Conservation (phyloP, 2,113 vertebrate species). For the Cardinalis cardinalis region DNA sequence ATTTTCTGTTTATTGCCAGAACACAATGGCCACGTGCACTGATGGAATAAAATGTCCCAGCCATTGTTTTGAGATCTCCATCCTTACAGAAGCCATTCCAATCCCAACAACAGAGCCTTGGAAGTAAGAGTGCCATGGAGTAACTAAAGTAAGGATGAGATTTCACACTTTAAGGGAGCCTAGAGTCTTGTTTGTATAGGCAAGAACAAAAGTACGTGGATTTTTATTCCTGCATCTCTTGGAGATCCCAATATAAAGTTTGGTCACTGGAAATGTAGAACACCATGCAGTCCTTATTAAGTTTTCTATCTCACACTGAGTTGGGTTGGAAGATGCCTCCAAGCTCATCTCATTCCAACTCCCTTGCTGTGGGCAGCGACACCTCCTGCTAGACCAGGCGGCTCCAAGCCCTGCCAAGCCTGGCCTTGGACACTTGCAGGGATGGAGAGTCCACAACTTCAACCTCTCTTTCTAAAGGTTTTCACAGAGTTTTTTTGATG, state of each 20-base stretch:
- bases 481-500: neutral
- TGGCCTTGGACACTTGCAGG: neutral
- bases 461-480: neutral
- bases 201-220: fast-evolving
- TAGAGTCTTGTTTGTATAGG: neutral
- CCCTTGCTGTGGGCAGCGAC: neutral
- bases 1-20: neutral
- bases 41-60: neutral
- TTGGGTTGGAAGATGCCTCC: neutral
- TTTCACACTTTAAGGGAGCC: neutral
- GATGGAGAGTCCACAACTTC: neutral
- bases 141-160: neutral
- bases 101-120: neutral
- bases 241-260: neutral
- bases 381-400: neutral
- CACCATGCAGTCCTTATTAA: neutral
- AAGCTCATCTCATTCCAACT: neutral
- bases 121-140: neutral
- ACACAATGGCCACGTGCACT: fast-evolving
- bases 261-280: neutral
- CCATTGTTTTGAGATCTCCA: neutral
- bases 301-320: neutral
- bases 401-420: neutral
- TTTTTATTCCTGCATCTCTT: neutral
- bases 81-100: neutral